These are phyloP conservation scores for Cephus rjabovi DNA, from an alignment of 2,888 invertebrate species.

Conservation along the genomic window DNA sequence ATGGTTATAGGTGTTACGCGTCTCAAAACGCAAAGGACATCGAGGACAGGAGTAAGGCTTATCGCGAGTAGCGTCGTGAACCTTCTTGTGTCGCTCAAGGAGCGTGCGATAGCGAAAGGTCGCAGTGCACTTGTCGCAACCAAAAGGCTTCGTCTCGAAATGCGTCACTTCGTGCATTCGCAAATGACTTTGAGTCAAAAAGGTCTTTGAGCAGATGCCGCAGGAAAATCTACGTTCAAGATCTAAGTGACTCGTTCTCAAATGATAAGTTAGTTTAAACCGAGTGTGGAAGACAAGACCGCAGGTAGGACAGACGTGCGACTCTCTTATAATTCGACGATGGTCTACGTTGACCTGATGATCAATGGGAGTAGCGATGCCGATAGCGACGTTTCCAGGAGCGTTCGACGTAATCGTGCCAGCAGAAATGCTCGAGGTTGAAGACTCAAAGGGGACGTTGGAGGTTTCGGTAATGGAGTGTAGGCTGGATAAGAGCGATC, in stretches of 20 bases:
- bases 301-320: conserved; percentile 57
- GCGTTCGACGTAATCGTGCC: too few species aligned
- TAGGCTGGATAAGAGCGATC: neutral
- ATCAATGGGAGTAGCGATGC: neutral
- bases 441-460: too few species aligned
- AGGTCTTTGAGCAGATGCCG: conserved; percentile 53
- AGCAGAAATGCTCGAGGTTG: too few species aligned
- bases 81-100: conserved; percentile 61
- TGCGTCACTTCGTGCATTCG: conserved; percentile 59
- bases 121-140: conserved; percentile 61
- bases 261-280: conserved; percentile 60
- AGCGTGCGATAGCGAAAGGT: conserved; percentile 63
- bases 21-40: conserved; percentile 64
- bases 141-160: conserved; percentile 52
- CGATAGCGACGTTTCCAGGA: too few species aligned
- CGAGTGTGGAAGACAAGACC: conserved; percentile 59
- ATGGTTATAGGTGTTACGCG: conserved; percentile 63
- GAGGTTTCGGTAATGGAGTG: neutral
- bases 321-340: conserved; percentile 51
- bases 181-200: conserved; percentile 55
- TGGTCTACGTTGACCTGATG: conserved; percentile 38
- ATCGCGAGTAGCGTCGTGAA: conserved; percentile 58
- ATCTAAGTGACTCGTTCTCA: conserved; percentile 50
- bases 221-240: conserved; percentile 52
- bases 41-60: conserved; percentile 63